These are phyloP conservation scores for Catostomus latipinnis DNA, from an alignment of 2,797 vertebrate species.

Conservation along the genomic window DNA sequence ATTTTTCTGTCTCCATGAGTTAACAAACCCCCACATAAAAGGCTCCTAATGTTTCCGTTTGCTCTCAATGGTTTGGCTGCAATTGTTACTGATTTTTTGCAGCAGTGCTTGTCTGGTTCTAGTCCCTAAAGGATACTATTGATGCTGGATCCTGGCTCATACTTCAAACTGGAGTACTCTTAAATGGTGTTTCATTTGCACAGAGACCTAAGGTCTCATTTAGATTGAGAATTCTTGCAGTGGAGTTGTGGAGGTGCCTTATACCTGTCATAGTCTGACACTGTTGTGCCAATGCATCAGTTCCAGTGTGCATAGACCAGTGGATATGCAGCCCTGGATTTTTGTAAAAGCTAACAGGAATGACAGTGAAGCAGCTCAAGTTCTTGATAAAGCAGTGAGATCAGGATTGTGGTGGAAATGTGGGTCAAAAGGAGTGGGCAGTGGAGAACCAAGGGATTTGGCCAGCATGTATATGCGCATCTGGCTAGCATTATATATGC, in stretches of 20 bases:
- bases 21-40: too few relatives aligned
- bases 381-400: conserved; percentile 29
- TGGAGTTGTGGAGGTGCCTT: neutral
- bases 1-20: too few relatives aligned
- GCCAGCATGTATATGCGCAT: conserved; percentile 40
- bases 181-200: neutral
- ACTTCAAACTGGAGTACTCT: neutral
- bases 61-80: conserved; percentile 14
- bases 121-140: neutral
- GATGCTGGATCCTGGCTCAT: neutral
- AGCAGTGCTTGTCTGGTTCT: neutral
- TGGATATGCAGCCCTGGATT: conserved; percentile 27
- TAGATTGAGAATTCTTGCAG: neutral
- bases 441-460: conserved; percentile 18
- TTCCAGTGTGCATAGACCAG: neutral
- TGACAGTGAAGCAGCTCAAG: neutral
- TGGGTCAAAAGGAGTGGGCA: conserved; percentile 32
- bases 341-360: conserved; percentile 12
- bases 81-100: neutral
- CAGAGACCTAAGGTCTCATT: neutral
- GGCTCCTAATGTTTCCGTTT: neutral
- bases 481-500: conserved; percentile 30
- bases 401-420: conserved; percentile 19
- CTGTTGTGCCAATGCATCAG: conserved; percentile 29
- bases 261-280: too few relatives aligned